Percentiles rank a stretch among this genome's conserved stretches.
Conservation (phyloP, 2,888 invertebrate genomes). For the Folsomia manolachei region DNA sequence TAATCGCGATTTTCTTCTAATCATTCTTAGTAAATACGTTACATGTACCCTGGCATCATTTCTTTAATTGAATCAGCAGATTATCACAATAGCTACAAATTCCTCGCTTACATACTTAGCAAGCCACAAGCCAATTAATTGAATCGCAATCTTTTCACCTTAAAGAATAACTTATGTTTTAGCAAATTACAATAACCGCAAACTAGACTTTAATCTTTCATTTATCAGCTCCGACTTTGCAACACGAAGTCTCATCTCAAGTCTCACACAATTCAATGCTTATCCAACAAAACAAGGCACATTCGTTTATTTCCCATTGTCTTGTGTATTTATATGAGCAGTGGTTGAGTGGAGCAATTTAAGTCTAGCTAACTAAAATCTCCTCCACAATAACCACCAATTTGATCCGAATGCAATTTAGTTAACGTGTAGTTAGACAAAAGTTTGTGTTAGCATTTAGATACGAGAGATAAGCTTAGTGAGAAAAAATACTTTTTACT, state of each 20-base stretch:
- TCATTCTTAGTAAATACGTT: no score
- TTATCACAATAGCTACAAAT: background rate
- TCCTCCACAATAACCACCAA: background rate
- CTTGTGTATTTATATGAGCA: no score
- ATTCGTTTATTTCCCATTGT: background rate
- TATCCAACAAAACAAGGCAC: background rate
- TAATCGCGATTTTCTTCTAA: no score
- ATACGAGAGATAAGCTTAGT: background rate
- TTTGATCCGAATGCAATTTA: constrained; percentile 1
- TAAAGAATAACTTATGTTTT: background rate
- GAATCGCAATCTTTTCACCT: constrained; percentile 1
- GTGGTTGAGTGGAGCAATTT: no score
- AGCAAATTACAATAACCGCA: background rate
- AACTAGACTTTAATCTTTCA: background rate
- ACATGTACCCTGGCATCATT: no score
- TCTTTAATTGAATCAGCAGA: background rate
- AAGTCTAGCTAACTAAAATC: background rate
- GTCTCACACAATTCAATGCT: background rate
- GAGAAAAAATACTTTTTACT: constrained; percentile 1
- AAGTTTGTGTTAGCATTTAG: no score
- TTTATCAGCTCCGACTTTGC: background rate
- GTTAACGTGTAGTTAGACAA: background rate
- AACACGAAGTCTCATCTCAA: no score
- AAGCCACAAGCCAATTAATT: constrained; percentile 6
- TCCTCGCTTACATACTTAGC: no score